Conservation (phyloP, 2,113 vertebrate species). For the Potamarius usumacintae region DNA sequence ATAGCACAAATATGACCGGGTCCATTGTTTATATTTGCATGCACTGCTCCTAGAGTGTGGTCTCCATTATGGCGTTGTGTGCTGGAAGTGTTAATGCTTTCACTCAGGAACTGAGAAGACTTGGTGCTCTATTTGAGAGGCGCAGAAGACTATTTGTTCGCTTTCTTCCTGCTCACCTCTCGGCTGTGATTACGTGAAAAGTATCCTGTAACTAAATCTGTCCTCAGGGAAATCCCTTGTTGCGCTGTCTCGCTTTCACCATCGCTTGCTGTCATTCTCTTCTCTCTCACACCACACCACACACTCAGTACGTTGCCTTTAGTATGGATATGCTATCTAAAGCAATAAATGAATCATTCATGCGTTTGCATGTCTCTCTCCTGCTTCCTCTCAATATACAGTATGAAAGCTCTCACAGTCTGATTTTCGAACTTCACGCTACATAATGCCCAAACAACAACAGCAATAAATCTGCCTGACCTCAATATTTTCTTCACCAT, state of each 20-base stretch:
- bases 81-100: conserved; percentile 7
- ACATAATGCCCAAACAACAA: background rate
- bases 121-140: background rate
- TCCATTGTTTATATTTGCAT: background rate
- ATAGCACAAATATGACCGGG: background rate
- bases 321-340: background rate
- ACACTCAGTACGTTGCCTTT: background rate
- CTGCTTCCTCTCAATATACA: background rate
- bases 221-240: conserved; percentile 28
- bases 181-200: conserved; percentile 31
- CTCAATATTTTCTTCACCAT: too few species aligned
- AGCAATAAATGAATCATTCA: background rate
- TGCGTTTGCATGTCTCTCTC: background rate
- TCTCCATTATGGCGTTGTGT: background rate
- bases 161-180: background rate
- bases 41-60: background rate
- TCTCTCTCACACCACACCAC: conserved; percentile 5
- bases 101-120: conserved; percentile 5
- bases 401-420: background rate
- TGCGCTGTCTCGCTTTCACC: background rate
- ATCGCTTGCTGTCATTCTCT: background rate
- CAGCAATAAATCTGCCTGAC: background rate
- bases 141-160: conserved; percentile 21
- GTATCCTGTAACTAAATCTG: conserved; percentile 31
- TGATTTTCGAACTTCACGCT: background rate